Base-by-base conservation (phyloP, 1,140 invertebrate species). In the Eriosoma lanigerum region DNA sequence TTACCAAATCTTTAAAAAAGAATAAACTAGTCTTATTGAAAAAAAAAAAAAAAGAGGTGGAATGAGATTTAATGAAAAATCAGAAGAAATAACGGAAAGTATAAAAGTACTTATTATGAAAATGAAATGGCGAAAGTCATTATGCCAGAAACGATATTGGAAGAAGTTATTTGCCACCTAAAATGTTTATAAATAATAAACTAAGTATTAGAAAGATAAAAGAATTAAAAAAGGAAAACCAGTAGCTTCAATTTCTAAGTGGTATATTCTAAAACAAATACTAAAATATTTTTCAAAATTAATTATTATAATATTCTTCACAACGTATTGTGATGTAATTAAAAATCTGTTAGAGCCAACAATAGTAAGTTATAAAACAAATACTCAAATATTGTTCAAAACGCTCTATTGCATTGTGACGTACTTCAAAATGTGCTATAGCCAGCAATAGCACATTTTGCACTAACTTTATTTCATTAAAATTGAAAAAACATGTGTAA, bases 161-260 rank as follows among this genome's bases (percentile, higher is more conserved):
- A 56, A 56, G 54, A 9, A 56, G 10, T 56, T 56, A 56, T 56
- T 56, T 56, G 24, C 54, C 54, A 12, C 54, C 54, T 56, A 21
- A 56, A 56, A 56, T 56, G 54, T 56, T 21, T 26, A 4, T 56
- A 56, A 56, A 56, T 24, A 21, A 24, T 24, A 24, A 8, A 24
- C 21, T n/a, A 9, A 56, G 54, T 19, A 56, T 56, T 56, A 21
- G 54, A 56, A 56, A 13, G 54, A 56, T 21, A 56, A 56, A 56
- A 56, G 21, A 56, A 56, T 56, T 24, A 56, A 56, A 56, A 56
- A 56, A 21, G 54, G n/a, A 56, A 56, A 56, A 56, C 54, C n/a
- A 12, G 54, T 56, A 19, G 54, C 54, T 56, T 56, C 54, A 56
- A 56, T 56, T 24, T 56, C 8, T 56, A 56, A 56, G 54, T 56